Evolutionary conservation across 2,797 vertebrate species (phyloP).

Genomic region (Urocyon cinereoargenteus): DNA sequence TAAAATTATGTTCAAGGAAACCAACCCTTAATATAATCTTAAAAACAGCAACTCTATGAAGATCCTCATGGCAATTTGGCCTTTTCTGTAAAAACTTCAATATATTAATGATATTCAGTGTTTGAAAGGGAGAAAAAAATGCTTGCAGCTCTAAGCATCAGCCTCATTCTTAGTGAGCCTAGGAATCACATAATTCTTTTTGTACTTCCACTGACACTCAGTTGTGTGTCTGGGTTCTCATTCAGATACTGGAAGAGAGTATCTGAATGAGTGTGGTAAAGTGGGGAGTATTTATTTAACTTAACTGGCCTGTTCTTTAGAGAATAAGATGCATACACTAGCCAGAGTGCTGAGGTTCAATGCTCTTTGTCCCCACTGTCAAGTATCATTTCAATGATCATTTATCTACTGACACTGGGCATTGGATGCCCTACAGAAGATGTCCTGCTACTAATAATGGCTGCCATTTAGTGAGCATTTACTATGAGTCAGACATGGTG

Average conservation of each 20-base stretch:
- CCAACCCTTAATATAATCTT: not conserved
- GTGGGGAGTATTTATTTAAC: not conserved
- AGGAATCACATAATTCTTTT: not conserved
- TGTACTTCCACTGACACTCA: not conserved
- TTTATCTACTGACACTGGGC: not conserved
- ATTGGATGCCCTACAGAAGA: not conserved
- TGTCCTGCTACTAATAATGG: not conserved
- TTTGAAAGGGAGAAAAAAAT: not conserved
- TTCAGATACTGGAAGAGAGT: not conserved
- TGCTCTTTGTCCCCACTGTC: not conserved
- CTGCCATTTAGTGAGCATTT: not conserved
- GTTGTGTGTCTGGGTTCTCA: not conserved
- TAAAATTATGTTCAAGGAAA: slow-evolving; percentile 48
- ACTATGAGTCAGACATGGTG: not conserved
- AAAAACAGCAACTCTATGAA: not conserved
- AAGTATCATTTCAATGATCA: not conserved
- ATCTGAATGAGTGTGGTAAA: not conserved
- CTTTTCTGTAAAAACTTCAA: slow-evolving; percentile 22
- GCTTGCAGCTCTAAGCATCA: not conserved
- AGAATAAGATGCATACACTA: not conserved
- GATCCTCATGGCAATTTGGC: not conserved
- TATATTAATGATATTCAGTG: not conserved
- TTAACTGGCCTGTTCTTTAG: not conserved
- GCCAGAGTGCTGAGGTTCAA: not conserved
- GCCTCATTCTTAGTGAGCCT: not conserved